phyloP scores from a whole-genome alignment of 2,888 invertebrate genomes.

The Mythimna lalbum region DNA sequence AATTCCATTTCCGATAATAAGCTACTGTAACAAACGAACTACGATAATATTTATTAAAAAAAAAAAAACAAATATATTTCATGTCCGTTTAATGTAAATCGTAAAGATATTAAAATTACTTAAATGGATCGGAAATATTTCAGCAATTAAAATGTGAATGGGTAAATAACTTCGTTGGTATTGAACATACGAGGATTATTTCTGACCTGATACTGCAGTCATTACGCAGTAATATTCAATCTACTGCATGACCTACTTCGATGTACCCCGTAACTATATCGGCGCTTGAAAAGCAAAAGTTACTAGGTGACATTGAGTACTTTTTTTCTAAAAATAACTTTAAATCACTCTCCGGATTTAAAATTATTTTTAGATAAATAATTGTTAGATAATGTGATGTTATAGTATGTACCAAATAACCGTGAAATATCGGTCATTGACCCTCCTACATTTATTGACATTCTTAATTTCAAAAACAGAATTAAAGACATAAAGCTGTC shows the following conservation, averaged over 20 bases:
- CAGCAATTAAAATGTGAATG: constrained; percentile 25
- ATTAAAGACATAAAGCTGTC: no score
- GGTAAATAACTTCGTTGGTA: constrained; percentile 20
- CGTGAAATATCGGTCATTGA: no score
- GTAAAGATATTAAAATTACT: constrained; percentile 7
- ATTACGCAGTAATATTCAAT: constrained; percentile 45
- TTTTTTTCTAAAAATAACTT: no score
- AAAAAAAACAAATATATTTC: constrained; percentile 1
- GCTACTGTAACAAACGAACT: neutral
- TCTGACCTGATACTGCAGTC: constrained; percentile 4
- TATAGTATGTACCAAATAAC: no score
- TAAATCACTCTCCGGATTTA: no score
- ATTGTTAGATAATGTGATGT: no score
- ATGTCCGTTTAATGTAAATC: neutral
- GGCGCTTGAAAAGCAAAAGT: no score
- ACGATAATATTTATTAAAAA: neutral
- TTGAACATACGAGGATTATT: constrained; percentile 15
- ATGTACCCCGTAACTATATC: constrained; percentile 2
- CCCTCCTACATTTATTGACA: no score
- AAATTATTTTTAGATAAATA: no score
- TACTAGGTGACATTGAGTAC: no score
- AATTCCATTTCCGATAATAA: neutral
- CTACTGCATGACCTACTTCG: constrained; percentile 28
- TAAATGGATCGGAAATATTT: constrained; percentile 29
- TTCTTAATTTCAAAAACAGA: no score